Base-by-base conservation (phyloP, 2,888 invertebrate genomes). In the Tinea trinotella region DNA sequence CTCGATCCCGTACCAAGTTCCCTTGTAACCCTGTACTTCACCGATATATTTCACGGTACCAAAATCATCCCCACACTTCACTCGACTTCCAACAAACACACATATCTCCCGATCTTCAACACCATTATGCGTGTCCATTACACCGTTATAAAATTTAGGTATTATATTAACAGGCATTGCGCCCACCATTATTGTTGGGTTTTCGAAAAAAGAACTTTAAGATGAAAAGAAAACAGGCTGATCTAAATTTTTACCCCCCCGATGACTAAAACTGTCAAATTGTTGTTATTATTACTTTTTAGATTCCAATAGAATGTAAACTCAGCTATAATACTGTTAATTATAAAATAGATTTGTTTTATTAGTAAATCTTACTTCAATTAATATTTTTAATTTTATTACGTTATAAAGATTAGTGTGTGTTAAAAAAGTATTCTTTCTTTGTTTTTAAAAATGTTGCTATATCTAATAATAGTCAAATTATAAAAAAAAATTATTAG, bases 1-100 rank as follows among this genome's bases (percentile, higher is more conserved):
- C 71, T 99, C 98, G n/a, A 99, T 90, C 0, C 99, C 99, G 55
- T 96, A 86, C 98, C 98, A 98, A 22, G 84, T 70, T 44, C 93
- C 93, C 56, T 88, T 78, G 64, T 92, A 88, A 0, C 92, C 91
- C 57, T 90, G 88, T 54, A 90, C 89, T 69, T 90, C 88, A 50
- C 97, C 96, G 58, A 94, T 89, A 76, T 92, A 96, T 68, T 89
- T 90, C 19, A 96, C 90, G 5, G 83, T 84, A 59, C 74, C 86
- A 62, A 82, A 80, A 67, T 84, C 77, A 56, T 81, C 75, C 58
- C 68, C 74, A 60, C 75, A 74, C 66, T 78, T 82, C 50, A 85
- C 64, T 20, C 85, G 74, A 70, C 82, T 77, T 50, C 85, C 85
- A 58, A 83, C 65, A 78, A 84, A 64, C 66, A 88, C 74, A 70